Evolutionary conservation across 2,113 vertebrate genomes (phyloP).

Genomic region (Cinclus mexicanus): DNA sequence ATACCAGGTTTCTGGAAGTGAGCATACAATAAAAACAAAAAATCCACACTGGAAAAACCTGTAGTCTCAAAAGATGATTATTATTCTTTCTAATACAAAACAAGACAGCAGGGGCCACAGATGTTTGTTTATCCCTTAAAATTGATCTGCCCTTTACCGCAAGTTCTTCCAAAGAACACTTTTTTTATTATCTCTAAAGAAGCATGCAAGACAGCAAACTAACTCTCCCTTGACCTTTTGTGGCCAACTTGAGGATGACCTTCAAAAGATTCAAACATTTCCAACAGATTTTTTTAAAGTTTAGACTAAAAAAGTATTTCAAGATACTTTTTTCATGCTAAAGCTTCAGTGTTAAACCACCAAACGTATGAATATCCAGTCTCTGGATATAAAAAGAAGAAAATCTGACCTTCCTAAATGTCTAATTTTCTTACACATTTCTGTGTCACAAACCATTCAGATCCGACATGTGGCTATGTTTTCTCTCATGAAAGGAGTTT

Average conservation of each 20-base stretch:
- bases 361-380: neutral
- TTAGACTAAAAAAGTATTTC: neutral
- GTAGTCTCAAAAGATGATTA: neutral
- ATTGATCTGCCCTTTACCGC: constrained; percentile 57
- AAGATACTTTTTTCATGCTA: neutral
- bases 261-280: neutral
- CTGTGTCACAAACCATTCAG: neutral
- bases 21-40: constrained; percentile 8
- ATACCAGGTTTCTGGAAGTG: neutral
- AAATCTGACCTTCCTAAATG: neutral
- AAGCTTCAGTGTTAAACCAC: neutral
- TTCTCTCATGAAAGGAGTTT: neutral
- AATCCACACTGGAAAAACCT: neutral
- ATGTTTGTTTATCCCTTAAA: constrained; percentile 64
- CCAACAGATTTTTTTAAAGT: neutral
- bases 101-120: constrained; percentile 52
- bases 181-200: constrained; percentile 39
- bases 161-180: constrained; percentile 41
- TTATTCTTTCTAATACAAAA: constrained; percentile 52
- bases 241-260: neutral
- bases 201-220: neutral
- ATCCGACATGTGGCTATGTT: neutral
- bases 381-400: neutral
- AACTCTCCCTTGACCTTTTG: neutral
- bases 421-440: neutral